These are phyloP conservation scores for Onchidella celtica DNA, from an alignment of 2,888 invertebrate species.

Conservation along the genomic window DNA sequence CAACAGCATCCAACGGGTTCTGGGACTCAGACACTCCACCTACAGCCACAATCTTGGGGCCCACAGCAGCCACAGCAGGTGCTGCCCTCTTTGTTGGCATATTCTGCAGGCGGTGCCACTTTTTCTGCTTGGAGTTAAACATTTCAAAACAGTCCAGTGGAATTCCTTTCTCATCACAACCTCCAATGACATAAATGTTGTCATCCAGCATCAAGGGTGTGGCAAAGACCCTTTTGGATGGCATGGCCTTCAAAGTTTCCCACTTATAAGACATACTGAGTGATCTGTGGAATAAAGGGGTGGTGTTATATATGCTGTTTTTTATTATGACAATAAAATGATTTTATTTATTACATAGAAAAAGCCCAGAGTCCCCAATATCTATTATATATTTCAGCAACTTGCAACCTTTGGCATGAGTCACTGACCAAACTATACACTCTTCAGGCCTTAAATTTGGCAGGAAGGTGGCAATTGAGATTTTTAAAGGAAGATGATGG, in stretches of 20 bases:
- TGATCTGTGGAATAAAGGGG: too few species aligned
- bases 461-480: too few species aligned
- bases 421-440: too few species aligned
- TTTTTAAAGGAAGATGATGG: too few species aligned
- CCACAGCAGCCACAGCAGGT: slow-evolving; percentile 67
- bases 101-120: slow-evolving; percentile 66
- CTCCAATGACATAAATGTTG: slow-evolving; percentile 75
- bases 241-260: slow-evolving; percentile 72
- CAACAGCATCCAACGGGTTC: slow-evolving; percentile 74
- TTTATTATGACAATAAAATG: too few species aligned
- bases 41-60: slow-evolving; percentile 72
- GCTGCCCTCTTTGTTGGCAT: slow-evolving; percentile 78
- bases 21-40: slow-evolving; percentile 76
- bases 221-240: slow-evolving; percentile 76
- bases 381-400: too few species aligned
- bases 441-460: too few species aligned
- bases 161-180: slow-evolving; percentile 76
- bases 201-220: slow-evolving; percentile 68
- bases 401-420: too few species aligned
- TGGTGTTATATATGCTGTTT: too few species aligned
- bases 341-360: too few species aligned
- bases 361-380: too few species aligned
- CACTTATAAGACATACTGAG: slow-evolving; percentile 58
- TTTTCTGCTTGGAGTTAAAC: slow-evolving; percentile 59
- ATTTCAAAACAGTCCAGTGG: slow-evolving; percentile 76